Evolutionary conservation across 2,113 vertebrate species (phyloP).

Genomic region (Corythornis cristatus): DNA sequence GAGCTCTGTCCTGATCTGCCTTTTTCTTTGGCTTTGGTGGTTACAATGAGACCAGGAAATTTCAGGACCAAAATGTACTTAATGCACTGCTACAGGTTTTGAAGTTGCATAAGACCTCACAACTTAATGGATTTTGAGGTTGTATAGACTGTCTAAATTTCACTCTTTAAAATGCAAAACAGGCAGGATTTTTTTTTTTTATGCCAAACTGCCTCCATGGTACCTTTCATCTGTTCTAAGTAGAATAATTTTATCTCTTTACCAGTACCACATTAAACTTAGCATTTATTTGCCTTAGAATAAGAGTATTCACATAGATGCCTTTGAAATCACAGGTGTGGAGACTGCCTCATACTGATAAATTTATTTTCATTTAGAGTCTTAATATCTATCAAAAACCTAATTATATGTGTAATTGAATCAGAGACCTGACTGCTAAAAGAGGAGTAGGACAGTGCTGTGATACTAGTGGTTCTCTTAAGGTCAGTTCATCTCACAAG

Average conservation of each 20-base stretch:
- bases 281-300: neutral
- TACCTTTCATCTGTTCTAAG: neutral
- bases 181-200: too few relatives aligned
- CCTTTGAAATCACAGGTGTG: neutral
- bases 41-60: neutral
- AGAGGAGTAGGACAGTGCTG: neutral
- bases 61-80: fast-evolving
- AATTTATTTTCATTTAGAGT: neutral
- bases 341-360: neutral
- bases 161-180: too few relatives aligned
- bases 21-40: neutral
- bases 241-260: neutral
- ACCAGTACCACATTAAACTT: neutral
- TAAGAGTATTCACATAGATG: neutral
- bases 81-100: neutral
- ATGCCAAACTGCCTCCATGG: neutral
- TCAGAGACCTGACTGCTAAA: neutral
- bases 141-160: neutral
- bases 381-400: neutral
- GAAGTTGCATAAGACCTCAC: neutral
- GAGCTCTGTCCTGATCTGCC: neutral
- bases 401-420: neutral
- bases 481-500: neutral
- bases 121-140: neutral
- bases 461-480: neutral